Evolutionary conservation across 30 jellyfish, hydroid and myxozoan genomes (phyloP), one percentile per base, ranked within the genome.

Genomic region (Sanderia malayensis): DNA sequence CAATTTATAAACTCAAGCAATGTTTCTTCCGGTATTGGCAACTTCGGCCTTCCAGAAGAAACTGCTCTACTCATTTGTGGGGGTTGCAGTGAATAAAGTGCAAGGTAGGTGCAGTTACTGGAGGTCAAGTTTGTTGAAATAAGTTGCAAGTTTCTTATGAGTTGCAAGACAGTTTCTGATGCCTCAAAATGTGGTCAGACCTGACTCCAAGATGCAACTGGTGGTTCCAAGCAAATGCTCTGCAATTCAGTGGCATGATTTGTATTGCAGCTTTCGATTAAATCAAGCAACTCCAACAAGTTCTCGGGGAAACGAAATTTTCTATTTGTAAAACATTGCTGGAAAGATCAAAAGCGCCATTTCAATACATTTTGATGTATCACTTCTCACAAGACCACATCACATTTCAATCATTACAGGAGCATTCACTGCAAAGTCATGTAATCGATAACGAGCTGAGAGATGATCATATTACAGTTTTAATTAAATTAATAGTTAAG

Each of bases 61-160:
- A 41, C 55, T 41, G 55, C 55, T 41, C 55, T 41, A 41, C 55
- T 41, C 55, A 41, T 15, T 41, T 41, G 15, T 15, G 55, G 55
- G 55, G 55, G 55, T 41, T 41, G 55, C 55, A 41, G 55, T 41
- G 55, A 41, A 41, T 41, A 41, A 41, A 41, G 55, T 41, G 55
- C 55, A 41, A 41, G 55, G 15, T 15, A 41, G 8, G 55, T 41
- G 55, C 55, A 41, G 55, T 41, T 41, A 41, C 55, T 41, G 15
- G 55, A 41, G 55, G 55, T 41, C 55, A 41, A 41, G 55, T 41
- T 41, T 41, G 55, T 41, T 41, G 55, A 41, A 8, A 41, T 41
- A 15, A 41, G 55, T 15, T 41, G 55, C 55, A 41, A 41, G 55
- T 41, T 41, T 41, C 55, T 41, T 41, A 41, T 41, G 15, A 41